Evolutionary conservation across 2,888 invertebrate species (phyloP).

Genomic region (Nymphalis urticae): DNA sequence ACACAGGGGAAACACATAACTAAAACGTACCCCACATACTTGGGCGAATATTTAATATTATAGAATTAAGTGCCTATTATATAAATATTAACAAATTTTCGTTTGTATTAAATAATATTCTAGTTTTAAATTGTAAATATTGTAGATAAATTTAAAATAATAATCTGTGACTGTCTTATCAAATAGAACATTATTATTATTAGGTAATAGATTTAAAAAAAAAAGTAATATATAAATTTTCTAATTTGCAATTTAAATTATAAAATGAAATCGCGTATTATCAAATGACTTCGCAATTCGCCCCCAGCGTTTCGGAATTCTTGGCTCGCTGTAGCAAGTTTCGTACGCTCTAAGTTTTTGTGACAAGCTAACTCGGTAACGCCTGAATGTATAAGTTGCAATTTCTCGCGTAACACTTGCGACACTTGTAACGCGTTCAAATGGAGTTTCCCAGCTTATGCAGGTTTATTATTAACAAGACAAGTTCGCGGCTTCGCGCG

Average conservation of each 20-base stretch:
- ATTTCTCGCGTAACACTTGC: slow-evolving; percentile 41
- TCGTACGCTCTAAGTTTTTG: slow-evolving; percentile 61
- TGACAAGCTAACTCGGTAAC: slow-evolving; percentile 62
- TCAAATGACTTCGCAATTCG: slow-evolving; percentile 26
- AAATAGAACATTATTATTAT: no score
- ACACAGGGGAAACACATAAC: no score
- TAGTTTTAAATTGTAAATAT: no score
- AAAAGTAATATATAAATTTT: neutral
- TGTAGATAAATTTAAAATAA: no score
- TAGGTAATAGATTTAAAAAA: no score
- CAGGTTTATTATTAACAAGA: slow-evolving; percentile 43
- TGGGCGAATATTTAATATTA: no score
- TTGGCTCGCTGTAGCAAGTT: slow-evolving; percentile 43
- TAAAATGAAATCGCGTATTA: slow-evolving; percentile 16
- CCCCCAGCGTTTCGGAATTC: slow-evolving; percentile 35
- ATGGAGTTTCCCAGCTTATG: slow-evolving; percentile 45
- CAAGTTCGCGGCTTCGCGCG: slow-evolving; percentile 38
- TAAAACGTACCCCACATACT: no score
- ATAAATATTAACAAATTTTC: no score
- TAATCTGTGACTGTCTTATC: no score
- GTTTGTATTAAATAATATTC: no score
- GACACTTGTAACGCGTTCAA: slow-evolving; percentile 48
- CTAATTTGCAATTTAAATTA: neutral
- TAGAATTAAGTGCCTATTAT: no score
- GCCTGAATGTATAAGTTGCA: slow-evolving; percentile 43